Evolutionary conservation across 2,888 invertebrate species (phyloP), one percentile per base, ranked within the genome.

Genomic region (Hypercompe scribonia): DNA sequence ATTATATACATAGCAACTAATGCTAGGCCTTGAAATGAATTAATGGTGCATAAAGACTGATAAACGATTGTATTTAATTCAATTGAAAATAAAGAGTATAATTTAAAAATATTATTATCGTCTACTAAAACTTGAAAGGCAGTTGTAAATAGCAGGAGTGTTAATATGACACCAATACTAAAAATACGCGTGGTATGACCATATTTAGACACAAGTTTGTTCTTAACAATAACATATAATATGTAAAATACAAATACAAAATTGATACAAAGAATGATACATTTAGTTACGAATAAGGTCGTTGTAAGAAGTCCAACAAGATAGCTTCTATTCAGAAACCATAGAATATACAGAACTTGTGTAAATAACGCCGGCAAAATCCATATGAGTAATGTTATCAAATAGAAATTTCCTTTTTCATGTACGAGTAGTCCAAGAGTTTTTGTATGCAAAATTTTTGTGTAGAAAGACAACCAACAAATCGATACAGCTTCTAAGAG

Each of bases 1-100:
- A 68, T 72, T n/a, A 68, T 11, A n/a, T 58, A 72, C 7, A 68
- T 72, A 33, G 24, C 24, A 65, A 64, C 33, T 24, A 70, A 63
- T 2, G 28, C 70, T 31, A 70, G 28, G 4, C 73, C 73, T n/a
- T 70, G 73, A 73, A 50, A 73, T 3, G 73, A 70, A n/a, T 70
- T 69, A 28, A 67, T 33, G 50, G 36, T 42, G 58, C 67, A 70
- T 34, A 75, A 58, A 31, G 24, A 66, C 70, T 70, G 61, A 50
- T 70, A 58, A 21, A 67, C 21, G 0, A 2, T 31, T n/a, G 42
- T 63, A 66, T 70, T 61, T 3, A 66, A 70, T 1, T 36, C 66
- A 18, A 70, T 61, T 24, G 68, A 64, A 66, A 68, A 71, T 28
- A 76, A 18, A 34, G 58, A 70, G 67, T 74, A 70, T 46, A 70